phyloP scores from a whole-genome alignment of 2,888 invertebrate species.

The Oligia fasciuncula region DNA sequence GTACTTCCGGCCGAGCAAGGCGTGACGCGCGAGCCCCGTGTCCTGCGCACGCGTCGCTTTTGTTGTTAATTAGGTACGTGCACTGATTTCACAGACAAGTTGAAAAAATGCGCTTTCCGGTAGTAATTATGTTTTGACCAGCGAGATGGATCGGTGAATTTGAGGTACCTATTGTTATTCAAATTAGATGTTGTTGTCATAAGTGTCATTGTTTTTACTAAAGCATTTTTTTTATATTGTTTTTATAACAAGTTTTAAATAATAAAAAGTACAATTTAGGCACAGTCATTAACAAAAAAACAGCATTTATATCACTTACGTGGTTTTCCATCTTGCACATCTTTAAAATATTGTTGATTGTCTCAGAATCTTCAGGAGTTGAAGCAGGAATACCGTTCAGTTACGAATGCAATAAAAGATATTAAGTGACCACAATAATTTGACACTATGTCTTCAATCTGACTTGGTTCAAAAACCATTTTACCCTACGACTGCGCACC shows the following conservation, averaged over 20 bases:
- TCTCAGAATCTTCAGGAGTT: not conserved
- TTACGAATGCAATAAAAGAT: not conserved
- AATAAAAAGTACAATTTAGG: not conserved
- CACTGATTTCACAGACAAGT: conserved; percentile 65
- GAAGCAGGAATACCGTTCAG: not conserved
- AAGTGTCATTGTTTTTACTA: not conserved
- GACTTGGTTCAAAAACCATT: not conserved
- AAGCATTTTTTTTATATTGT: too few species aligned
- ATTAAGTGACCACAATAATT: not conserved
- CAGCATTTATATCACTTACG: conserved; percentile 11
- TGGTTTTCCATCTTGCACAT: not conserved
- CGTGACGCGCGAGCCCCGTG: conserved; percentile 79
- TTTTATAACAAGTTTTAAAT: not conserved
- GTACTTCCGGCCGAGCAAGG: conserved; percentile 81
- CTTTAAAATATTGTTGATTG: not conserved
- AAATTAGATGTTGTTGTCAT: conserved; percentile 8
- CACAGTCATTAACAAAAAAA: not conserved
- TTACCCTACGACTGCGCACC: conserved; percentile 1
- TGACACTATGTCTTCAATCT: not conserved
- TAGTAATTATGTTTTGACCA: conserved; percentile 51
- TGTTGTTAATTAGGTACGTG: conserved; percentile 69
- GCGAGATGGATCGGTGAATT: conserved; percentile 40
- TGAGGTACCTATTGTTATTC: conserved; percentile 39
- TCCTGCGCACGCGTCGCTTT: conserved; percentile 84
- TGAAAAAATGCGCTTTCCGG: conserved; percentile 64